Evolutionary conservation across 2,113 vertebrate genomes (phyloP).

Genomic region (Terrapene triunguis): DNA sequence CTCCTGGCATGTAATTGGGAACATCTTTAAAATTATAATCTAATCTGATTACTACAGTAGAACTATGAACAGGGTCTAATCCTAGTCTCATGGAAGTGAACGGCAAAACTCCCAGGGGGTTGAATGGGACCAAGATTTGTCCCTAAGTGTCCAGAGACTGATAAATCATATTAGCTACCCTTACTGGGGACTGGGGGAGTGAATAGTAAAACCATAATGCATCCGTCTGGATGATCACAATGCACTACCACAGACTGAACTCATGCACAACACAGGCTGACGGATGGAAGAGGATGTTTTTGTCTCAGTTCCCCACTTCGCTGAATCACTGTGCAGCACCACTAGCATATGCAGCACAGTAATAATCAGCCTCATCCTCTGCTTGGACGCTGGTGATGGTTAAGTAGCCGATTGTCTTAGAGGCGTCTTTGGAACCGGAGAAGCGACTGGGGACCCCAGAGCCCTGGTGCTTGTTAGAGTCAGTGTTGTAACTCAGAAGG

Average conservation of each 20-base stretch:
- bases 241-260: not conserved
- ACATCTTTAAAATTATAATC: too few species aligned
- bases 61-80: too few species aligned
- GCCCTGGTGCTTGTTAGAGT: not conserved
- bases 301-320: not conserved
- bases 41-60: too few species aligned
- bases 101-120: too few species aligned
- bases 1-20: too few species aligned
- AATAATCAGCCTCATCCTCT: slow-evolving; percentile 1
- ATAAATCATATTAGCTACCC: too few species aligned
- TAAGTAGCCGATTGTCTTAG: not conserved
- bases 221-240: too few species aligned
- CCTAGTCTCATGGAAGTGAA: too few species aligned
- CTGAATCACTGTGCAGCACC: not conserved
- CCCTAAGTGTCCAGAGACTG: too few species aligned
- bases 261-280: not conserved
- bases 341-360: not conserved
- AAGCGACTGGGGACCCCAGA: not conserved
- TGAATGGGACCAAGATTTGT: too few species aligned
- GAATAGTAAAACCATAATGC: not conserved
- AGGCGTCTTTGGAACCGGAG: not conserved
- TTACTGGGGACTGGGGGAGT: not conserved
- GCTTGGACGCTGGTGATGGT: not conserved
- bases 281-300: not conserved
- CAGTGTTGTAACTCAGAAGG: not conserved